Evolutionary conservation across 2,113 vertebrate species (phyloP), one percentile per base, ranked within the genome.

Genomic region (Paratilapia polleni): DNA sequence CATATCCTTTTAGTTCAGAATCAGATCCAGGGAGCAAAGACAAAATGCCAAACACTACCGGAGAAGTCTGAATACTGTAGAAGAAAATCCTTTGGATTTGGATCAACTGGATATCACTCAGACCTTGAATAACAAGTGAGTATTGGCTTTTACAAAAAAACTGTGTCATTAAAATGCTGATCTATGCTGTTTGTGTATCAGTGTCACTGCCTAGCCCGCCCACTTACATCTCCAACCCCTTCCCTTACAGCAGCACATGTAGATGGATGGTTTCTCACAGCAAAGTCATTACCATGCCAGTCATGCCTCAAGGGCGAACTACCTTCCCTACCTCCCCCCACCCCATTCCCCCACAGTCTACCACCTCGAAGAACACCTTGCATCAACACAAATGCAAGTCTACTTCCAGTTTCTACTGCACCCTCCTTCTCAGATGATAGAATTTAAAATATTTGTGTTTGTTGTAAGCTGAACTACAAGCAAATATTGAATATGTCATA

Each of bases 301-400:
- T 93, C 95, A 93, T 91, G 91, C 76, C 81, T 95, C 92, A 95
- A 95, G 90, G 94, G 79, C 80, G 19, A 24, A 58, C 78, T 47
- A 22, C 81, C 76, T 17, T 22, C 83, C 66, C 22, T 49, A 49
- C 64, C 24, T 49, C 64, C 64, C 63, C 61, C 20, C 20, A n/a
- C 8, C 11, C 63, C 81, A 24, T 2, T 26, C 83, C 78, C 66
- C 70, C 34, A 74, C 80, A 81, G 47, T 66, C 54, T 20, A 49
- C 38, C 59, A 84, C 79, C 66, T 59, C 8, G 9, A 77, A 88
- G 47, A 87, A 87, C 60, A 80, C n/a, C 28, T 66, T 73, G 22
- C 62, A 86, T n/a, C 9, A 2, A 60, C 80, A 83, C 68, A 84
- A 77, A 84, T 43, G 47, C 54, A 64, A 41, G 76, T 47, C 56